Base-by-base conservation (phyloP, 2,888 invertebrate genomes). In the Ypsolopha sequella region DNA sequence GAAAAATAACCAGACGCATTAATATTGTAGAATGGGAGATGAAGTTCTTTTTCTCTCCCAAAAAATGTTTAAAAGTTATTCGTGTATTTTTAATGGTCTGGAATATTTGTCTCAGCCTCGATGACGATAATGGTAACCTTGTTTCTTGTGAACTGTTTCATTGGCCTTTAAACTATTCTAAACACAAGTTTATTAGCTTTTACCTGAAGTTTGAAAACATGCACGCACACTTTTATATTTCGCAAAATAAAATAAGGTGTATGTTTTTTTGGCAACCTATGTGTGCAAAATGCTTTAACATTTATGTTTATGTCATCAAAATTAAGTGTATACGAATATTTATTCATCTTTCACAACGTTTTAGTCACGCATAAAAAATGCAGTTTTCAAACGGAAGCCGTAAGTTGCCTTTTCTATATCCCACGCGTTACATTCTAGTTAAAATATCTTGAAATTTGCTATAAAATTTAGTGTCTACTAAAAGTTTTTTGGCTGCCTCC, bases 91-190 rank as follows among this genome's bases (percentile, higher is more conserved):
- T 72, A 65, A 65, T 62, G 60, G 63, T 58, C 66, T 61, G 64
- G 67, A 73, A 77, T 77, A 77, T 77, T 77, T 72, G 60, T 63
- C 24, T 10, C 34, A 71, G 80, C 80, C 80, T 81, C 80, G 78
- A 77, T 82, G 82, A 80, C 84, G 80, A 65, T 76, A 76, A 73
- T 76, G 75, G 76, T 76, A 78, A 79, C 85, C 85, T 84, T 78
- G 84, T 65, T 64, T 53, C 57, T 61, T 65, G 63, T 66, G 70
- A 74, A 76, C 73, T 76, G 65, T 68, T 68, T 58, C 61, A 66
- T 63, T 65, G 70, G 67, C 72, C 74, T 76, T 64, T 63, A 52
- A 58, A 57, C 57, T 64, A 61, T 63, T 62, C 60, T 65, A 62
- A 70, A 70, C 60, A 61, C 60, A 62, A 61, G 66, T 64, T 63